Percentiles rank a stretch among this genome's conserved stretches.
phyloP scores from a whole-genome alignment of 2,797 vertebrate species.

The Urocyon cinereoargenteus region DNA sequence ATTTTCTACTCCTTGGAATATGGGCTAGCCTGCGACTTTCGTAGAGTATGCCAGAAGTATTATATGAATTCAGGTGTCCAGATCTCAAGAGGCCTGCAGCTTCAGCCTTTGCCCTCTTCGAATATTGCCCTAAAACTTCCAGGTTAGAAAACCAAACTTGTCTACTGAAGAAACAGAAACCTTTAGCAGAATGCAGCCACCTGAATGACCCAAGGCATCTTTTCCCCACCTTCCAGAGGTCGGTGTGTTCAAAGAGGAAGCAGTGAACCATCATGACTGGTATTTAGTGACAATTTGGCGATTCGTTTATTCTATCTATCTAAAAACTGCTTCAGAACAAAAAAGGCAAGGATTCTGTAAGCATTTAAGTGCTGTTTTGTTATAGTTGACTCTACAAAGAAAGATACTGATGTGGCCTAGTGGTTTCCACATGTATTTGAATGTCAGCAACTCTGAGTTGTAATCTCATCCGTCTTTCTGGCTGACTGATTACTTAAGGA shows the following conservation, averaged over 20 bases:
- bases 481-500: slow-evolving; percentile 67
- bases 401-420: slow-evolving; percentile 69
- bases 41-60: neutral
- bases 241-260: neutral
- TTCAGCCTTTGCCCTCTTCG: neutral
- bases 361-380: neutral
- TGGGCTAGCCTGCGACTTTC: neutral
- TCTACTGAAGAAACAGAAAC: neutral
- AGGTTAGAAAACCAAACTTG: neutral
- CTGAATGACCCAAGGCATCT: neutral
- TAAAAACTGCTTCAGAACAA: slow-evolving; percentile 54
- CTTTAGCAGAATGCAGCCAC: neutral
- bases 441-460: slow-evolving; percentile 61
- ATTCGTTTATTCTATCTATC: slow-evolving; percentile 44
- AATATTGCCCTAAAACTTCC: neutral
- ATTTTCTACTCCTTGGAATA: neutral
- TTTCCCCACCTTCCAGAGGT: neutral
- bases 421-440: slow-evolving; percentile 58
- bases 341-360: slow-evolving; percentile 41
- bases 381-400: neutral
- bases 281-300: neutral
- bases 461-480: slow-evolving; percentile 71
- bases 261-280: neutral
- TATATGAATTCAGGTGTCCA: neutral
- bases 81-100: neutral